phyloP scores from a whole-genome alignment of 2,888 invertebrate genomes.

The Orthosia incerta region DNA sequence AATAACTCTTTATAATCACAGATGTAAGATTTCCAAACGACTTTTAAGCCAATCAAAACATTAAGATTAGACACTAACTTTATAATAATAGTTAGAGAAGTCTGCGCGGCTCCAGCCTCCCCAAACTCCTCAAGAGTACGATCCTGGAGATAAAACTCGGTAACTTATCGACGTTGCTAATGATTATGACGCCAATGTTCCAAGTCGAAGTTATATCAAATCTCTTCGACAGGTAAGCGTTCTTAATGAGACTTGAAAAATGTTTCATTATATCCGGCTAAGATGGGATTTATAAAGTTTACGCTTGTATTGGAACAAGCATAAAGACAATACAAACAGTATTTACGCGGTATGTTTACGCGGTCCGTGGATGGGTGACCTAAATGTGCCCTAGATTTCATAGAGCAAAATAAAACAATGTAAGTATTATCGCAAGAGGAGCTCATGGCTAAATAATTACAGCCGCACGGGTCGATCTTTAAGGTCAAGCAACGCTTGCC shows the following conservation, averaged over 20 bases:
- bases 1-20: not conserved
- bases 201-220: conserved; percentile 28
- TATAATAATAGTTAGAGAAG: conserved; percentile 51
- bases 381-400: too few species aligned
- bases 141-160: conserved; percentile 44
- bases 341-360: too few species aligned
- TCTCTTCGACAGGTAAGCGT: conserved; percentile 55
- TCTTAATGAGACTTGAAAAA: conserved; percentile 57
- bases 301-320: not conserved
- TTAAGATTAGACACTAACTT: conserved; percentile 41
- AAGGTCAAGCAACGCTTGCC: too few species aligned
- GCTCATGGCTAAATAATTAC: too few species aligned
- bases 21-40: not conserved
- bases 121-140: conserved; percentile 28
- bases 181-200: conserved; percentile 45
- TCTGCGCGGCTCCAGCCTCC: conserved; percentile 26
- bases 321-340: too few species aligned
- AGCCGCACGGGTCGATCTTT: too few species aligned
- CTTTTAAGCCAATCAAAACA: conserved; percentile 19
- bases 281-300: conserved; percentile 13
- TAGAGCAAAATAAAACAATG: too few species aligned
- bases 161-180: conserved; percentile 51
- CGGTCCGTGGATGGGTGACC: too few species aligned
- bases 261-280: conserved; percentile 25
- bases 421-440: too few species aligned